A percentile compares a stretch with the other conserved stretches of the same genome.
phyloP scores from a whole-genome alignment of 2,797 vertebrate genomes.

The Anableps anableps region DNA sequence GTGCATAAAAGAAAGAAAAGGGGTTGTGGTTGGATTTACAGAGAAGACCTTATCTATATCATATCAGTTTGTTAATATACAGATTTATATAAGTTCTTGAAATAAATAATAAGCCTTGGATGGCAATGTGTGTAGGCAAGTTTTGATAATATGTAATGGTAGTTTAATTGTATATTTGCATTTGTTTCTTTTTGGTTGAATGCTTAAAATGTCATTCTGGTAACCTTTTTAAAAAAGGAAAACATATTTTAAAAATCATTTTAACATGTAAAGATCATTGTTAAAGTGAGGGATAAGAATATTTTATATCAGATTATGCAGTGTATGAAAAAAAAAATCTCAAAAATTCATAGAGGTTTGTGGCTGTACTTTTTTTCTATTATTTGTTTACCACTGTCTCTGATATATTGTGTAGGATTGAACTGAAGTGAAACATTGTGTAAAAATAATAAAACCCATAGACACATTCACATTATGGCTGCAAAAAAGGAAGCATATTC shows the following conservation, averaged over 20 bases:
- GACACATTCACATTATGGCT: not conserved
- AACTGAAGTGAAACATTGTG: not conserved
- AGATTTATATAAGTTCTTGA: not conserved
- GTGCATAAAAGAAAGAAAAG: not conserved
- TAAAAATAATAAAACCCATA: not conserved
- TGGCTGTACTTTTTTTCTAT: not conserved
- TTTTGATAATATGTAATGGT: not conserved
- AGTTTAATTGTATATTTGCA: not conserved
- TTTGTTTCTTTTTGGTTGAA: constrained; percentile 2
- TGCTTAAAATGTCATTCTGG: not conserved
- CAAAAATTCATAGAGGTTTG: not conserved
- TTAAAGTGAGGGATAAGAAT: not conserved
- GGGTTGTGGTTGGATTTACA: not conserved
- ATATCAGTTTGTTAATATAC: not conserved
- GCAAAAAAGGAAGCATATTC: not conserved
- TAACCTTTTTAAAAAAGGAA: not conserved
- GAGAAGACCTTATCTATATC: not conserved
- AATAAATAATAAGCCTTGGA: not conserved
- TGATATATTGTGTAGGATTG: not conserved
- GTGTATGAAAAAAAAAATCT: not conserved
- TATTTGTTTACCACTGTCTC: not conserved
- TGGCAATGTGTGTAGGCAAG: not conserved
- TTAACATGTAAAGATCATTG: not conserved
- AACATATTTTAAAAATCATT: not conserved
- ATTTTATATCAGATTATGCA: not conserved